A percentile compares a stretch with the other conserved stretches of the same genome.
phyloP scores from a whole-genome alignment of 1,140 invertebrate species.

The Neocloeon triangulifer region DNA sequence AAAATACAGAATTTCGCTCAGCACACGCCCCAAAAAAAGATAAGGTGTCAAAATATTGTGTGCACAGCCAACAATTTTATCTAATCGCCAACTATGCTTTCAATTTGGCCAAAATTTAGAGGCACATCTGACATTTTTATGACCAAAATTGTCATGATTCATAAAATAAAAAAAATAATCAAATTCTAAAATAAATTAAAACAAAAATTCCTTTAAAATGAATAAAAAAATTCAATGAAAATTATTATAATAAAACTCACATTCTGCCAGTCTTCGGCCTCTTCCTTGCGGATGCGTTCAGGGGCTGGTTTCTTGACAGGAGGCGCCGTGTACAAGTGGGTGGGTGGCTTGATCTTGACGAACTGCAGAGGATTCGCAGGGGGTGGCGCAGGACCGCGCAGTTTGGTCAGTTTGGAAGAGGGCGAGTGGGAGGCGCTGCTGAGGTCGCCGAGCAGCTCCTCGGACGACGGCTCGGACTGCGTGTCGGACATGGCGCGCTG shows the following conservation, averaged over 20 bases:
- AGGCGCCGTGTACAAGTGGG: conserved; percentile 57
- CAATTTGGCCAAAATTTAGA: neutral
- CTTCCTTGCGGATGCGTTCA: conserved; percentile 42
- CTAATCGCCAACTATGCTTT: neutral
- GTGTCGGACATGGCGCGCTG: too few species aligned
- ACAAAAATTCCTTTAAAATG: conserved; percentile 5
- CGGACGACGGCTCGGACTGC: too few species aligned
- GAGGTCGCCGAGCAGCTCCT: too few species aligned
- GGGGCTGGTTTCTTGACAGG: conserved; percentile 60
- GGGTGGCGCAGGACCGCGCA: too few species aligned
- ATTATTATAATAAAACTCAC: conserved; percentile 28
- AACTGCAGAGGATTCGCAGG: conserved; percentile 72
- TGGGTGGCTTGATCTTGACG: conserved; percentile 67
- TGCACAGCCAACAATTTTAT: neutral
- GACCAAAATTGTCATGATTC: too few species aligned
- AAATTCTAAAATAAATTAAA: conserved; percentile 5
- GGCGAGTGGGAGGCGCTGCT: too few species aligned
- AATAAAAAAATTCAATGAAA: conserved; percentile 4
- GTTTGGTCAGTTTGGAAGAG: too few species aligned
- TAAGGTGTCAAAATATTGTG: neutral
- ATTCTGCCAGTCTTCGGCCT: conserved; percentile 81
- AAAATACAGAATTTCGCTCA: conserved; percentile 9
- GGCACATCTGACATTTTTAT: too few species aligned
- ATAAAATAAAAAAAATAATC: too few species aligned
- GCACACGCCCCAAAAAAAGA: neutral